A percentile compares a stretch with the other conserved stretches of the same genome.
phyloP scores from a whole-genome alignment of 2,888 invertebrate genomes.

The Trachelus iudaicus region DNA sequence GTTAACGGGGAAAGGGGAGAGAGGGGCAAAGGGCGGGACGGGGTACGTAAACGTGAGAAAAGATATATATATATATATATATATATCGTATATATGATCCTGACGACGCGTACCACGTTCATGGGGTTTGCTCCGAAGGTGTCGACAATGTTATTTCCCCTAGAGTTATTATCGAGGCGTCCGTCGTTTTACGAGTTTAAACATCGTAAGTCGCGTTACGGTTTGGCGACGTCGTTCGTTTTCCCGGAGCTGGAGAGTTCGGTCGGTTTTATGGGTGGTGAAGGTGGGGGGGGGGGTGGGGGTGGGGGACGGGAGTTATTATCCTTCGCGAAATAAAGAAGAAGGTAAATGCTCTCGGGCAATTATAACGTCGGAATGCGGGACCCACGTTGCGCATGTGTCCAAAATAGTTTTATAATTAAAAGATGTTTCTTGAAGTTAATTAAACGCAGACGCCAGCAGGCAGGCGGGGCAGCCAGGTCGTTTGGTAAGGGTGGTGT shows the following conservation, averaged over 20 bases:
- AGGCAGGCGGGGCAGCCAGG: slow-evolving; percentile 7
- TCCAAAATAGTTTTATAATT: slow-evolving; percentile 49
- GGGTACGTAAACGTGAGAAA: slow-evolving; percentile 11
- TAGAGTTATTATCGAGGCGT: neutral
- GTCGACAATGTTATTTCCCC: neutral
- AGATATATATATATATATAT: neutral
- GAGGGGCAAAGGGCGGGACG: slow-evolving; percentile 4
- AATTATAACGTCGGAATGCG: slow-evolving; percentile 5
- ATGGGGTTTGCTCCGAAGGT: neutral
- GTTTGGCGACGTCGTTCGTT: neutral
- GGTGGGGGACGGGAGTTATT: slow-evolving; percentile 14
- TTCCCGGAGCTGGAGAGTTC: neutral
- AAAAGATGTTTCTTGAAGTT: slow-evolving; percentile 55
- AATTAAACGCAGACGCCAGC: slow-evolving; percentile 47
- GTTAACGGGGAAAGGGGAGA: slow-evolving; percentile 8
- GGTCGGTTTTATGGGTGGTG: slow-evolving; percentile 9
- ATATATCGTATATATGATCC: too few relatives aligned
- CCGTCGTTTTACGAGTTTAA: slow-evolving; percentile 1
- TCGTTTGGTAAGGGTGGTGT: slow-evolving; percentile 6
- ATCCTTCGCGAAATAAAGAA: neutral
- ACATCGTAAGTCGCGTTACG: neutral
- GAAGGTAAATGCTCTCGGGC: slow-evolving; percentile 1
- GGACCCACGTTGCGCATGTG: neutral
- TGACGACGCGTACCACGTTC: neutral
- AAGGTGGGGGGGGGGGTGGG: too few relatives aligned